phyloP scores from a whole-genome alignment of 2,888 invertebrate genomes.

The Ceratothoa steindachneri region DNA sequence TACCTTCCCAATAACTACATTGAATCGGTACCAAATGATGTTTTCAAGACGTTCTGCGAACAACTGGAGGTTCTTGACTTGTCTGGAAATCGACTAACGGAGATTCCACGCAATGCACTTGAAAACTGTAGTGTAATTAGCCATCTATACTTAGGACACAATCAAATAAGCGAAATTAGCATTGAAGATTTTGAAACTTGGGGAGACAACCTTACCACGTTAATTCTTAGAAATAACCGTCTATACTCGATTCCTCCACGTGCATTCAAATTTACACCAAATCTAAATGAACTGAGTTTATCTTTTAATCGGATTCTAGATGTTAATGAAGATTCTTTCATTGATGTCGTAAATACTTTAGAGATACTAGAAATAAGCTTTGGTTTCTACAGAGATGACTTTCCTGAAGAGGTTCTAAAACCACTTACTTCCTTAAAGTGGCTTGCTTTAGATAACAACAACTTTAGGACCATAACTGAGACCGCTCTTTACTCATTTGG shows the following conservation, averaged over 20 bases:
- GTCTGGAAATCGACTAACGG: conserved; percentile 48
- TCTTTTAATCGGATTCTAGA: conserved; percentile 84
- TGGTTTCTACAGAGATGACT: conserved; percentile 69
- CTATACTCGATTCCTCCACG: conserved; percentile 66
- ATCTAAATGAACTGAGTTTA: conserved; percentile 79
- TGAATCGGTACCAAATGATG: conserved; percentile 62
- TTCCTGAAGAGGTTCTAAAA: conserved; percentile 71
- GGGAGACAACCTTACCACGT: conserved; percentile 73
- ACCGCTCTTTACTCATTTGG: conserved; percentile 64
- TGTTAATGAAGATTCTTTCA: conserved; percentile 74
- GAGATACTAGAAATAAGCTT: conserved; percentile 82
- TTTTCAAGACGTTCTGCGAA: conserved; percentile 59
- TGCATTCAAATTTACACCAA: conserved; percentile 68
- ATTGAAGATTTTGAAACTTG: conserved; percentile 72
- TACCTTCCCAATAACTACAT: conserved; percentile 77
- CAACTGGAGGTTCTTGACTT: conserved; percentile 65
- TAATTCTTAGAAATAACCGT: conserved; percentile 77
- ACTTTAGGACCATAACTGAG: conserved; percentile 61
- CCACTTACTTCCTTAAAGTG: conserved; percentile 71
- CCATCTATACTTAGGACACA: conserved; percentile 85
- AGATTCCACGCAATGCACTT: conserved; percentile 38
- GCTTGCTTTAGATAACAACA: conserved; percentile 83
- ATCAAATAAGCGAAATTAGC: conserved; percentile 72
- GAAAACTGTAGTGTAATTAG: conserved; percentile 59
- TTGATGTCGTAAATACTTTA: conserved; percentile 68